These are phyloP conservation scores for Cyprinodon diabolis DNA, from an alignment of 2,797 vertebrate genomes.

Conservation along the genomic window DNA sequence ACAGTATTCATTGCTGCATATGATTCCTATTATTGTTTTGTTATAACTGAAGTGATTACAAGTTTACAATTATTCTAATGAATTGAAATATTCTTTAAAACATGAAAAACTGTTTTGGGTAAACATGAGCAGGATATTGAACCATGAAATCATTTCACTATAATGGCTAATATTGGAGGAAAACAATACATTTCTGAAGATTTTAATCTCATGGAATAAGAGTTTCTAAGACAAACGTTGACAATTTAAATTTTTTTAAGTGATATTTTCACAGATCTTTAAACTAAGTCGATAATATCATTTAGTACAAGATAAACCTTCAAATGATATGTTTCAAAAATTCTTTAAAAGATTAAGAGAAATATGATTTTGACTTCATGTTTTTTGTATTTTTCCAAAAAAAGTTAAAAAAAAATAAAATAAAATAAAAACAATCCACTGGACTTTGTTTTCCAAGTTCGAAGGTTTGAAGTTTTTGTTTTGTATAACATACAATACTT, in stretches of 20 bases:
- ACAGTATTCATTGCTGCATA: background rate
- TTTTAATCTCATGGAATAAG: slow-evolving; percentile 58
- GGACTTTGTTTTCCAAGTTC: too few species aligned
- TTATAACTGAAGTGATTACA: background rate
- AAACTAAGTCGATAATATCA: background rate
- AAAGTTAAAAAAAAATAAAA: too few species aligned
- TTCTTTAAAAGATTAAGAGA: too few species aligned
- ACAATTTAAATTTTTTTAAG: slow-evolving; percentile 11
- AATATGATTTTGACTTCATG: too few species aligned
- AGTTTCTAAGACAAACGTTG: slow-evolving; percentile 25
- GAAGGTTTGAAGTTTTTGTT: too few species aligned
- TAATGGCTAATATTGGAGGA: slow-evolving; percentile 33
- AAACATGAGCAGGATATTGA: slow-evolving; percentile 12
- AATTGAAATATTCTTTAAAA: slow-evolving; percentile 44
- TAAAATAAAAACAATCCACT: too few species aligned
- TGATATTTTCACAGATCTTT: background rate
- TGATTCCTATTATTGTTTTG: background rate
- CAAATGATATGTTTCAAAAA: too few species aligned
- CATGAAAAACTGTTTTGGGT: slow-evolving; percentile 14
- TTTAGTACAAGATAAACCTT: too few species aligned
- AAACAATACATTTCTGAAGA: slow-evolving; percentile 39
- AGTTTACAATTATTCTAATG: slow-evolving; percentile 34
- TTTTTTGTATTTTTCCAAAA: too few species aligned
- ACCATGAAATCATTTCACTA: slow-evolving; percentile 23
- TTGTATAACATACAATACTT: too few species aligned